These are phyloP conservation scores for Acanthopagrus latus DNA, from an alignment of 2,797 vertebrate species.

Conservation along the genomic window DNA sequence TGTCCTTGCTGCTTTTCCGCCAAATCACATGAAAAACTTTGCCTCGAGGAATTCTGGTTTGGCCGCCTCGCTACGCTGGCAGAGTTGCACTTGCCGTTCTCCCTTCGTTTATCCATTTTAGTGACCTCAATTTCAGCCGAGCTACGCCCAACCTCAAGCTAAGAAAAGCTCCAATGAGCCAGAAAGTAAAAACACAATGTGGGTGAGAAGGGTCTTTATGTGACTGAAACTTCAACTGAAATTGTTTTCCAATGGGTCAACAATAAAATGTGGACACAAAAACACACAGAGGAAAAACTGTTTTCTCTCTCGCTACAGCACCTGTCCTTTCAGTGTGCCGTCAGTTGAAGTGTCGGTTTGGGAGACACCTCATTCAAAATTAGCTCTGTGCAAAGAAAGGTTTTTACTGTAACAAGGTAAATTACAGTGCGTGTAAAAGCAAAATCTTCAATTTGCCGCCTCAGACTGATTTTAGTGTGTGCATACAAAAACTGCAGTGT, in stretches of 20 bases:
- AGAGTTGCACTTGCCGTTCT: neutral
- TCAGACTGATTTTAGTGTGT: constrained; percentile 7
- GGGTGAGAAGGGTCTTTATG: neutral
- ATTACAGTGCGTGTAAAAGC: constrained; percentile 2
- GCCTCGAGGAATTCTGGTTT: neutral
- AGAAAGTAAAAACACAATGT: constrained; percentile 17
- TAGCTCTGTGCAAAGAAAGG: neutral
- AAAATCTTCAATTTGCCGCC: neutral
- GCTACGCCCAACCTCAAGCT: neutral
- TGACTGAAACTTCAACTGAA: constrained; percentile 2
- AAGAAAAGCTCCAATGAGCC: constrained; percentile 16
- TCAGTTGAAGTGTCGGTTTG: neutral
- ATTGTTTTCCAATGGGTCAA: neutral
- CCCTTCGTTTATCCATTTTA: neutral
- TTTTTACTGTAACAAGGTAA: neutral
- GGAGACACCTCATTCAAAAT: neutral
- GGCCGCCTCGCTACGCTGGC: too few species aligned
- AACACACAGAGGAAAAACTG: too few species aligned
- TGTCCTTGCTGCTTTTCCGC: neutral
- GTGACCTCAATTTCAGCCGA: neutral
- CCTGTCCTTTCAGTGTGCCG: neutral
- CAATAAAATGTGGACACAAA: neutral
- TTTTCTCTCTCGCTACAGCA: neutral
- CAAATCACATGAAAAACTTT: neutral
- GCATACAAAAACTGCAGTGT: neutral